Conservation (phyloP, 2,113 vertebrate genomes). For the Toxotes chatareus region DNA sequence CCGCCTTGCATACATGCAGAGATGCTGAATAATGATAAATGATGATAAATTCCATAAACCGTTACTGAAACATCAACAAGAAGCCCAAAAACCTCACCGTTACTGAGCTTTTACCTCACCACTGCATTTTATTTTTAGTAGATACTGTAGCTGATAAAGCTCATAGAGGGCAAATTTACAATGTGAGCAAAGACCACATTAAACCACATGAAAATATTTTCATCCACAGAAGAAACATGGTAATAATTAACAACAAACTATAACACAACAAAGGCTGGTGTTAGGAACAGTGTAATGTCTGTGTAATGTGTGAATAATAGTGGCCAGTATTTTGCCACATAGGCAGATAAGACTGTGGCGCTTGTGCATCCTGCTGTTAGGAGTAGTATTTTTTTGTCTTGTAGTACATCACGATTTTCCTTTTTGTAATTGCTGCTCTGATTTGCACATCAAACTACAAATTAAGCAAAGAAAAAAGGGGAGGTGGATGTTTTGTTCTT, state of each 20-base stretch:
- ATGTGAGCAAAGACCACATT: not conserved
- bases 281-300: conserved; percentile 5
- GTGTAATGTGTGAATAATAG: conserved; percentile 17
- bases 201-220: not conserved
- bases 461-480: conserved; percentile 11
- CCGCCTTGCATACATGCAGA: not conserved
- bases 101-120: not conserved
- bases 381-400: not conserved
- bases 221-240: not conserved
- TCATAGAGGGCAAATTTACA: not conserved
- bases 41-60: not conserved
- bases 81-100: rapidly evolving
- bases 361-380: not conserved
- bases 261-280: not conserved
- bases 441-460: conserved; percentile 44
- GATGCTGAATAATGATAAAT: not conserved
- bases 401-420: not conserved
- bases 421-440: not conserved
- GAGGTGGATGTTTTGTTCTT: conserved; percentile 37
- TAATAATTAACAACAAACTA: conserved; percentile 5
- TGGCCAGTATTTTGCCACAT: not conserved
- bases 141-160: not conserved
- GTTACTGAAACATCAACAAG: not conserved
- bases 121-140: not conserved
- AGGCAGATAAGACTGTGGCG: not conserved